Base-by-base conservation (phyloP, 2,797 vertebrate species). In the Bradypus variegatus region DNA sequence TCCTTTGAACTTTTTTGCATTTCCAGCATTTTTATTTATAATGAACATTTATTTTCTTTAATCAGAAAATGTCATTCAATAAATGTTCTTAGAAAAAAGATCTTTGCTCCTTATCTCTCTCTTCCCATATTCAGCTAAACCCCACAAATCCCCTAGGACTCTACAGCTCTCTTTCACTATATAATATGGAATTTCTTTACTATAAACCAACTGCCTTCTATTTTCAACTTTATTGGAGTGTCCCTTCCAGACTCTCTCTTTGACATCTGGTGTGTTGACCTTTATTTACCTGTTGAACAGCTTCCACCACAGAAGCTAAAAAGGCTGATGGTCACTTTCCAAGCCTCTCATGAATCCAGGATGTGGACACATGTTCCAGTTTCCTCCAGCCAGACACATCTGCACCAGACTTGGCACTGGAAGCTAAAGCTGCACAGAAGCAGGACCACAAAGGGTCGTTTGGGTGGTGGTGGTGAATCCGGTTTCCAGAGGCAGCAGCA, bases 41-140 rank as follows among this genome's bases (percentile, higher is more conserved):
- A 50, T 80, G 60, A 75, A 67, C 23, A 60, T 80, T 91, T 48
- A 55, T 85, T 91, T 91, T 75, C 84, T 91, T 80, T 85, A 88
- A 75, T 53, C 36, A 87, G 23, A 65, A 62, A 94, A 53, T 75
- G 38, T 19, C 53, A 12, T 80, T 21, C 73, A 80, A 55, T 88
- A 69, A 53, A 62, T 41, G 21, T 69, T 67, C 73, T 75, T 80
- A 80, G 83, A 36, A 62, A 84, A 73, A 33, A 36, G 18, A 55
- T 75, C 6, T 45, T 76, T 33, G 41, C 11, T 19, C 25, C 12
- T 92, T 73, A 3, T 41, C 25, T 82, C 48, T 75, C 64, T 41
- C 10, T 18, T 16, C 41, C 11, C 3, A 1, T n/a, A n/a, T 69
- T n/a, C 27, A 78, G 33, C 36, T 33, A 27, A 82, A 50, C 25